Conservation (phyloP, 2,888 invertebrate species). For the Acronicta psi region DNA sequence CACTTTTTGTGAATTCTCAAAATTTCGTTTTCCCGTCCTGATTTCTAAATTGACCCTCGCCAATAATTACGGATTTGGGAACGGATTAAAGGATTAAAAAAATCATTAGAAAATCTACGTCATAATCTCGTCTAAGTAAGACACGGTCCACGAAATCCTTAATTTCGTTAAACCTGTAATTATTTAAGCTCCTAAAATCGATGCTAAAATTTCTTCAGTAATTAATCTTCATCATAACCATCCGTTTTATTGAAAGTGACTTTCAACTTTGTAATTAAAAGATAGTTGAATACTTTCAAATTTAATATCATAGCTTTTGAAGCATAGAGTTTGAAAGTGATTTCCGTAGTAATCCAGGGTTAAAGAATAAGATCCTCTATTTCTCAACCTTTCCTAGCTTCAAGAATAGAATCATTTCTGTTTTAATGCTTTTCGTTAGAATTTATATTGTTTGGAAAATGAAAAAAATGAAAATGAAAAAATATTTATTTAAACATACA, state of each 20-base stretch:
- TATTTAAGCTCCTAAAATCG: constrained; percentile 53
- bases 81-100: constrained; percentile 18
- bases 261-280: constrained; percentile 52
- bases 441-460: too few species aligned
- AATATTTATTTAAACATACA: too few species aligned
- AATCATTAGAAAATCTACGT: constrained; percentile 26
- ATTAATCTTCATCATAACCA: constrained; percentile 54
- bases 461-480: too few species aligned
- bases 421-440: too few species aligned
- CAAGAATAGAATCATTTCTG: background rate
- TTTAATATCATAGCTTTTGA: constrained; percentile 35
- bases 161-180: constrained; percentile 50
- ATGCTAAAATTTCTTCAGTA: constrained; percentile 49
- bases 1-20: too few species aligned
- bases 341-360: constrained; percentile 16
- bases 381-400: too few species aligned
- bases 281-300: constrained; percentile 39
- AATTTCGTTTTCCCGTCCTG: constrained; percentile 1
- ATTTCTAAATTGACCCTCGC: constrained; percentile 20
- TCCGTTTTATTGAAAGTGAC: constrained; percentile 55
- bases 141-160: constrained; percentile 33
- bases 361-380: background rate
- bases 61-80: constrained; percentile 36
- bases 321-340: constrained; percentile 13
- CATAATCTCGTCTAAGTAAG: constrained; percentile 40